A percentile compares a stretch with the other conserved stretches of the same genome.
These are phyloP conservation scores for Chrysolina oricalcia DNA, from an alignment of 2,888 invertebrate genomes.

Conservation along the genomic window DNA sequence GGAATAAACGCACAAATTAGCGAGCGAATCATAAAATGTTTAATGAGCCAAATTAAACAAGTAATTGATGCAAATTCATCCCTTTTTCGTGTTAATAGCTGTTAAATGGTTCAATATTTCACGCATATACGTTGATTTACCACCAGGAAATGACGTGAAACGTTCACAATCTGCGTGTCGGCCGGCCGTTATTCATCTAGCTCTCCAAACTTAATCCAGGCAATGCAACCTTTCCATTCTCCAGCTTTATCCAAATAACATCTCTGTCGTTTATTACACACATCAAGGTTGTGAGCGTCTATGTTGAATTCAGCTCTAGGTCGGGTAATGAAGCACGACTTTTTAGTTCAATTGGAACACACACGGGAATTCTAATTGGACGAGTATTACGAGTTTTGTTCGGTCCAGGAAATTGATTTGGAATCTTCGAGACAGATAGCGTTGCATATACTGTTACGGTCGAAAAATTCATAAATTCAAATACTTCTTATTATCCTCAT, in stretches of 20 bases:
- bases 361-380: background rate
- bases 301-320: conserved; percentile 20
- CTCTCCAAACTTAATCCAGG: conserved; percentile 57
- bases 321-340: background rate
- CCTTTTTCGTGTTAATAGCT: conserved; percentile 12
- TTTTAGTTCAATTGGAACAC: background rate
- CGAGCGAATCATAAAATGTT: background rate
- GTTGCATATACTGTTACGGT: no score
- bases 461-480: no score
- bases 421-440: no score
- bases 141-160: conserved; percentile 33
- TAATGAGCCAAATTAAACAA: conserved; percentile 16
- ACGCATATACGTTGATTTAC: conserved; percentile 37
- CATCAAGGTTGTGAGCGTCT: conserved; percentile 2
- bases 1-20: conserved; percentile 1
- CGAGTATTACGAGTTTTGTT: background rate
- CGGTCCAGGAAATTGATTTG: background rate
- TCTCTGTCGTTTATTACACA: conserved; percentile 46
- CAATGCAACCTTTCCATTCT: conserved; percentile 60
- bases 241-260: conserved; percentile 58
- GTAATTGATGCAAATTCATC: conserved; percentile 6
- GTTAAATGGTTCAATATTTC: conserved; percentile 20
- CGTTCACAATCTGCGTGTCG: conserved; percentile 57
- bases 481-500: no score
- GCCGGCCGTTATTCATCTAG: conserved; percentile 55